Evolutionary conservation across 2,797 vertebrate species (phyloP), one percentile per base, ranked within the genome.

Genomic region (Neosilurus hyrtlii): DNA sequence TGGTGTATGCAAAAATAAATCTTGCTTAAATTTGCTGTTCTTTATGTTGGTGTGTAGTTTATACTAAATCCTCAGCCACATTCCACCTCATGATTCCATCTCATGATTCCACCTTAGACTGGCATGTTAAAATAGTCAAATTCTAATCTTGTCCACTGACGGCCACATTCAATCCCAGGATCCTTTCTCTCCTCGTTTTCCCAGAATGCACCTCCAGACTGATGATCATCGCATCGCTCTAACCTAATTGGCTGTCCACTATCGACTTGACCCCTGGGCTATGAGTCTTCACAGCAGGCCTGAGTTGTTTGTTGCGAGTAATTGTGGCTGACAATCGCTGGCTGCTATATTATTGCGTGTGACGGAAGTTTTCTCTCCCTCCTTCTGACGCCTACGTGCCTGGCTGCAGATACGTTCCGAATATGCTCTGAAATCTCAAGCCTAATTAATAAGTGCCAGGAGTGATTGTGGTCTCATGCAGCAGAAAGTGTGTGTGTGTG

Each of bases 371-470:
- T 87, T 71, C 77, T 82, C 81, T 76, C 62, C 66, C 35, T 82
- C 74, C 24, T 79, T 86, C 73, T 81, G 86, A 86, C 83, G 68
- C 82, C 83, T 85, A 85, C 81, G 43, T 82, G 75, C 68, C 66
- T 75, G 81, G 84, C 83, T 82, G 79, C 83, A 85, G 30, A 82
- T 83, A 87, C 81, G 79, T 68, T 51, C 76, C 83, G 86, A 86
- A 85, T 84, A 88, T 83, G 82, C 80, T 88, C 79, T 70, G 82
- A 83, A 83, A 87, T 89, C 83, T 86, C 75, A 52, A 74, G 74
- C 49, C 82, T 89, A 88, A 90, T 89, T 89, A 85, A 86, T 83
- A 88, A 87, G 82, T 88, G 86, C 84, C 87, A 89, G 72, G 72
- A 83, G 74, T 87, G 83, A 83, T 86, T 75, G 72, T 75, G 83